Base-by-base conservation (phyloP, 2,113 vertebrate species). In the Gymnocephalus cernua region DNA sequence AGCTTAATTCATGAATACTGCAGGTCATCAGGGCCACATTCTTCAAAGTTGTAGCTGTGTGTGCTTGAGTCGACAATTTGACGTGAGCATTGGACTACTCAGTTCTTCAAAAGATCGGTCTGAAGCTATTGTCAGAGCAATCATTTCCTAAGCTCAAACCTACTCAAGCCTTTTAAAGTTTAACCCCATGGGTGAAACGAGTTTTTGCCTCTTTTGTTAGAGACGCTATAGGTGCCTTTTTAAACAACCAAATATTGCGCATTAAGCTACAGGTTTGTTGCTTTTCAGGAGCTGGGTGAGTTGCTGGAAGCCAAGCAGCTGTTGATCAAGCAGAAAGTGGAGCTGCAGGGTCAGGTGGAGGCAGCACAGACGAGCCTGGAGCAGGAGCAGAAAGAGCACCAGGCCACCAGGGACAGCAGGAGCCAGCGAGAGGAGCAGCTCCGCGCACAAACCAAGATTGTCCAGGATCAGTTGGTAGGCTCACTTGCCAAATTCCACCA, bases 241-340 rank as follows among this genome's bases (percentile, higher is more conserved):
- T 19, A 6, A 41, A 41, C 47, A n/a, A 14, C 13, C 32, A 41
- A 65, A 23, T 25, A 47, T 27, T 59, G 44, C 38, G 0, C 54
- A 23, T 27, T 32, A 15, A 23, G 47, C 21, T 62, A 2, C 10
- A n/a, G 48, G 7, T 57, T 1, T 77, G n/a, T 75, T 74, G 23
- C 1, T 51, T 54, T 57, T 53, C 88, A 99, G 98, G 97, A 97
- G 74, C 85, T 97, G 79, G 78, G 93, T 71, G 96, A 96, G 90
- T 90, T 99, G 68, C 97, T 93, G 82, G 97, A 98, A 88, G 97
- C 97, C 71, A 99, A 97, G 82, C 96, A 97, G 75, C 92, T 99
- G 67, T 92, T 99, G 91, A 99, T 99, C 93, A 96, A 99, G 87
- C 97, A 99, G 94, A 99, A 99, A 88, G 92, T 99, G 93, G 97